A percentile compares a stretch with the other conserved stretches of the same genome.
Conservation (phyloP, 2,888 invertebrate species). For the Artemia sp. region DNA sequence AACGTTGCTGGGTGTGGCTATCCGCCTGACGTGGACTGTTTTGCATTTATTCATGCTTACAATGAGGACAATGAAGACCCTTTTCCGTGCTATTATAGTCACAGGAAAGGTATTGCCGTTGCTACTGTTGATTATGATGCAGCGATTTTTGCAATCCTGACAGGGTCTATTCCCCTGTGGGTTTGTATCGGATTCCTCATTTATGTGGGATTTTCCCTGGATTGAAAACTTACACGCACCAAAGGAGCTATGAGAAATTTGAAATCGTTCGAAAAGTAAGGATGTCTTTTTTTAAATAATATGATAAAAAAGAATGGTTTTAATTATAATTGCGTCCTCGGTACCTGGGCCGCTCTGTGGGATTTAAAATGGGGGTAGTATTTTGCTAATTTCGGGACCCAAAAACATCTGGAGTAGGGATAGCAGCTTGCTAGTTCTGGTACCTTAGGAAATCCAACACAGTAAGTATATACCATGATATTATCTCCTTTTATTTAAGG, state of each 20-base stretch:
- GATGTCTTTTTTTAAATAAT: neutral
- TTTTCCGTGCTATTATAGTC: constrained; percentile 1
- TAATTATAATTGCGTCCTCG: too few species aligned
- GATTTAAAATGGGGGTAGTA: too few species aligned
- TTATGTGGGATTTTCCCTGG: neutral
- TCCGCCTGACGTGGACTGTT: constrained; percentile 10
- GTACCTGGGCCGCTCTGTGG: too few species aligned
- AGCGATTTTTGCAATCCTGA: neutral
- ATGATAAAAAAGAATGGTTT: too few species aligned
- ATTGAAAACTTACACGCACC: neutral
- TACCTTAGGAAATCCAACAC: too few species aligned
- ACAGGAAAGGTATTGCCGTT: neutral
- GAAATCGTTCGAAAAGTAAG: neutral
- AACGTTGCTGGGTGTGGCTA: neutral
- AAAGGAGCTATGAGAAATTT: neutral
- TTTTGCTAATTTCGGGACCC: too few species aligned
- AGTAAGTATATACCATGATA: too few species aligned
- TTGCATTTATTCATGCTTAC: neutral
- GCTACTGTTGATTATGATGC: constrained; percentile 1
- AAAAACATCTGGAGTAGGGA: too few species aligned
- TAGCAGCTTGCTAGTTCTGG: too few species aligned
- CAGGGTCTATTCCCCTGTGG: neutral
- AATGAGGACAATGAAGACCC: neutral
- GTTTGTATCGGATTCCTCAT: neutral
- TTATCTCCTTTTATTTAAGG: too few species aligned